phyloP scores from a whole-genome alignment of 2,113 vertebrate genomes.

The Merops nubicus region DNA sequence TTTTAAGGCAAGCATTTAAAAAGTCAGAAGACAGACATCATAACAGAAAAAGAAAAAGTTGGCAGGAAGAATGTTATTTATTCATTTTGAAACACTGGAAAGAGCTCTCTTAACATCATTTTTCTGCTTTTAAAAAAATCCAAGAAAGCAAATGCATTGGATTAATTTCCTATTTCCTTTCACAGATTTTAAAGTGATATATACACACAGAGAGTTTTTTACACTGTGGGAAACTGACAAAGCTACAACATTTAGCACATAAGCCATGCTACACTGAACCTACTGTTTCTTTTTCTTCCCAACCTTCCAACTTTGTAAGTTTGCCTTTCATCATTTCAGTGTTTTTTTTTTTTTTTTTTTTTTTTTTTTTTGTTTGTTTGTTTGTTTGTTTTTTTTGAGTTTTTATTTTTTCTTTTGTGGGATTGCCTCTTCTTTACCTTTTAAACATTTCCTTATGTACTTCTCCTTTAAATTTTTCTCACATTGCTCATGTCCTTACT shows the following conservation, averaged over 20 bases:
- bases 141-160: constrained; percentile 41
- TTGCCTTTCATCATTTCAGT: not conserved
- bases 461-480: not conserved
- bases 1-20: constrained; percentile 71
- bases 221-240: constrained; percentile 27
- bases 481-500: not conserved
- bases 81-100: constrained; percentile 67
- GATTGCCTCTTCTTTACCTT: not conserved
- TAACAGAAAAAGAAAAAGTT: constrained; percentile 52
- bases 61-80: constrained; percentile 68
- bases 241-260: constrained; percentile 5
- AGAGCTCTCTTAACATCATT: constrained; percentile 56
- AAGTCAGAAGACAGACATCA: constrained; percentile 65
- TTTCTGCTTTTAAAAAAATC: constrained; percentile 25
- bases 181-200: constrained; percentile 63
- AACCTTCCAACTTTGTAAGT: not conserved
- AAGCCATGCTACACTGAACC: not conserved
- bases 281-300: not conserved
- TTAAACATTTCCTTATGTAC: not conserved
- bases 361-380: no score
- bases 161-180: constrained; percentile 62
- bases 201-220: constrained; percentile 29
- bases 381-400: not conserved
- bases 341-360: no score
- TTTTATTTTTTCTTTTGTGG: no score